These are phyloP conservation scores for Bufo gargarizans DNA, from an alignment of 2,113 vertebrate species.

Conservation along the genomic window DNA sequence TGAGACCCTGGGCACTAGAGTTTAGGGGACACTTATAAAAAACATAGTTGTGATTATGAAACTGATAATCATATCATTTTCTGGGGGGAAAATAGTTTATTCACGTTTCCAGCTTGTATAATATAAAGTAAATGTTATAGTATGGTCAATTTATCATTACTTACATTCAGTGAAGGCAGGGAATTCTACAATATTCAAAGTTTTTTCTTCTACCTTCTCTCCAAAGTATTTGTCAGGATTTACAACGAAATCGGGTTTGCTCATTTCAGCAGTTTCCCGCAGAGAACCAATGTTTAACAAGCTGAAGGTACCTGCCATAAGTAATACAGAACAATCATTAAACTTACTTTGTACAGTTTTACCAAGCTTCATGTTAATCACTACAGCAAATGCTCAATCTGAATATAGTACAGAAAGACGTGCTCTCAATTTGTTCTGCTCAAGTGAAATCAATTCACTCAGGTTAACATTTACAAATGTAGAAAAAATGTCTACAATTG, in stretches of 20 bases:
- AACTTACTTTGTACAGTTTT: slow-evolving; percentile 16
- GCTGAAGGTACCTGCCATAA: slow-evolving; percentile 68
- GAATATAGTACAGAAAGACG: not conserved
- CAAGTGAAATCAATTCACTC: not conserved
- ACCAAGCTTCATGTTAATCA: slow-evolving; percentile 2
- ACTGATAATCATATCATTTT: not conserved
- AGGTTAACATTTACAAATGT: not conserved
- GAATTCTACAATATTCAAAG: slow-evolving; percentile 59
- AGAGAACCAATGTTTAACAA: slow-evolving; percentile 64
- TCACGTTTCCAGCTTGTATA: not conserved
- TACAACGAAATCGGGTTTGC: slow-evolving; percentile 67
- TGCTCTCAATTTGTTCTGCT: not conserved
- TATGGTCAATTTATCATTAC: slow-evolving; percentile 43
- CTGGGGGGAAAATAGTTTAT: not conserved
- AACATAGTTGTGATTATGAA: not conserved
- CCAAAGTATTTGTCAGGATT: slow-evolving; percentile 70
- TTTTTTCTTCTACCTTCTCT: slow-evolving; percentile 59
- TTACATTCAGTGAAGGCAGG: slow-evolving; percentile 70
- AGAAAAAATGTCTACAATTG: not conserved
- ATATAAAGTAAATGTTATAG: not conserved
- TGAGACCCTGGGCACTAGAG: not conserved
- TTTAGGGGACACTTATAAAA: not conserved
- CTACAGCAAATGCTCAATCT: not conserved
- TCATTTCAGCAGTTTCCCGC: slow-evolving; percentile 62
- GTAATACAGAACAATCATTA: not conserved